Evolutionary conservation across 1,140 invertebrate genomes (phyloP).

Genomic region (Cherax destructor): DNA sequence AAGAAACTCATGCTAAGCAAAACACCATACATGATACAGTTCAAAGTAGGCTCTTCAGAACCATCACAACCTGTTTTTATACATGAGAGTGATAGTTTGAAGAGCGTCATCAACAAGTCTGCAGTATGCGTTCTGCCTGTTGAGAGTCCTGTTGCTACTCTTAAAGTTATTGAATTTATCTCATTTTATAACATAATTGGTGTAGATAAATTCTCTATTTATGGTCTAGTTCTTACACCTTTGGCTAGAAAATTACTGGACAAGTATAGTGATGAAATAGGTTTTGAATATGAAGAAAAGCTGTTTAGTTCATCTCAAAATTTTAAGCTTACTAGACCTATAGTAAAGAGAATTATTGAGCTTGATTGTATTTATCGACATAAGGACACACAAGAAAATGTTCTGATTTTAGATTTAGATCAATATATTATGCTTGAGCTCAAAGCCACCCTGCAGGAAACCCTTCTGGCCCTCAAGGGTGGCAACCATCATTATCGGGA

Average conservation of each 20-base stretch:
- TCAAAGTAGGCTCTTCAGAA: constrained; percentile 41
- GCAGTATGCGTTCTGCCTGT: constrained; percentile 55
- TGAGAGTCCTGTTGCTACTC: constrained; percentile 34
- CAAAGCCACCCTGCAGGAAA: constrained; percentile 47
- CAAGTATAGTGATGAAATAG: constrained; percentile 62
- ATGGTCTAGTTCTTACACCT: constrained; percentile 64
- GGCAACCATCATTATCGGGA: constrained; percentile 19
- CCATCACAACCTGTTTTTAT: constrained; percentile 52
- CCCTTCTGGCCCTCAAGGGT: constrained; percentile 33
- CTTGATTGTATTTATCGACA: constrained; percentile 68
- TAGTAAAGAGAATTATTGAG: constrained; percentile 56
- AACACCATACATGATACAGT: constrained; percentile 60
- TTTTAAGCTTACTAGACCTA: constrained; percentile 40
- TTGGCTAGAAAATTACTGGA: constrained; percentile 59
- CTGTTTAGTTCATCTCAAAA: constrained; percentile 50
- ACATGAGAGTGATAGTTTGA: constrained; percentile 63
- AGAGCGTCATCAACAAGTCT: constrained; percentile 59
- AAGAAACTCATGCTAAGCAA: constrained; percentile 50
- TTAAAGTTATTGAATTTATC: constrained; percentile 68
- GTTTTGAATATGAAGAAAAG: constrained; percentile 63
- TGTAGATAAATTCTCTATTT: constrained; percentile 63
- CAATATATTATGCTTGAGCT: constrained; percentile 60
- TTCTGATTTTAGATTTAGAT: constrained; percentile 59
- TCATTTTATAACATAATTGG: constrained; percentile 65
- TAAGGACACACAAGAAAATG: constrained; percentile 66